Conservation (phyloP, 2,797 vertebrate species). For the Holocentrus rufus region DNA sequence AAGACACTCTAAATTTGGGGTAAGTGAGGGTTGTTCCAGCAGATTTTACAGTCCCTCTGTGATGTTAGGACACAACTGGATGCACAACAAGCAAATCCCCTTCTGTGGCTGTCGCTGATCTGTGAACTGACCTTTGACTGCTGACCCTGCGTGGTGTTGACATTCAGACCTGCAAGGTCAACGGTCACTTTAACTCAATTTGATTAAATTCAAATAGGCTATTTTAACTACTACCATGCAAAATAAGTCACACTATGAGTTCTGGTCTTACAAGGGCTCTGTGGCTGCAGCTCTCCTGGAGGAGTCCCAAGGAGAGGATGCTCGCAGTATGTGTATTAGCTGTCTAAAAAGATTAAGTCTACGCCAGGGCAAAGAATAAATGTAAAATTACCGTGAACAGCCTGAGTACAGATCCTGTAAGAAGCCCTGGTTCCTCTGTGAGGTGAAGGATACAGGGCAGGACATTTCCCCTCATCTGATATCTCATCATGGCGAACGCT, state of each 20-base stretch:
- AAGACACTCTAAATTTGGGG: constrained; percentile 22
- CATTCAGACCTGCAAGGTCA: constrained; percentile 1
- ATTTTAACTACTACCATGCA: background rate
- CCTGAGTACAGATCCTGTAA: background rate
- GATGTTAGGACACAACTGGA: background rate
- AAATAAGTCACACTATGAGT: background rate
- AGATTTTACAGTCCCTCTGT: constrained; percentile 20
- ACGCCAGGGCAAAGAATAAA: constrained; percentile 8
- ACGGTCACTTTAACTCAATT: background rate
- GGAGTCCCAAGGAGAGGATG: background rate
- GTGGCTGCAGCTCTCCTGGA: background rate
- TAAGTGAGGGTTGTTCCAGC: constrained; percentile 5
- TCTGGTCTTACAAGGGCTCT: background rate
- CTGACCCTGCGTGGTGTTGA: constrained; percentile 18
- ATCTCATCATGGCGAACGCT: constrained; percentile 66
- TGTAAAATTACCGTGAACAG: constrained; percentile 6
- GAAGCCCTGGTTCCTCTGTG: constrained; percentile 15
- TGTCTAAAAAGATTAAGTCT: background rate
- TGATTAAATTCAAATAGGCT: background rate
- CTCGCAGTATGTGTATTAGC: constrained; percentile 13
- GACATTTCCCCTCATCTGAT: constrained; percentile 65
- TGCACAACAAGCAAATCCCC: background rate
- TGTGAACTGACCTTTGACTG: constrained; percentile 34
- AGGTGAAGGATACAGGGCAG: constrained; percentile 33
- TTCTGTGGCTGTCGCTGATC: constrained; percentile 8